A percentile compares a stretch with the other conserved stretches of the same genome.
phyloP scores from a whole-genome alignment of 2,888 invertebrate genomes.

The Acronicta aceris region DNA sequence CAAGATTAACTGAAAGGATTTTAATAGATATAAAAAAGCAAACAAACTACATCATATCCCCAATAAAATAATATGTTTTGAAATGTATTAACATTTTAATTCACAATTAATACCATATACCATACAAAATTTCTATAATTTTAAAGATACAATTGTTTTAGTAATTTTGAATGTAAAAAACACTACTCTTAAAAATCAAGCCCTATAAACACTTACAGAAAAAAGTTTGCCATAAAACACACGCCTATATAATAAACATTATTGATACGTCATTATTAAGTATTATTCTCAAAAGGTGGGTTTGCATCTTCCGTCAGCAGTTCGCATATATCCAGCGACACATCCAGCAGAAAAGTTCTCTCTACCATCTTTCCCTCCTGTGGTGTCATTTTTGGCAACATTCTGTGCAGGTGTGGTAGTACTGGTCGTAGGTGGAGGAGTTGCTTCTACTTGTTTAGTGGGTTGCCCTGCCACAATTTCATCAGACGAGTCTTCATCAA shows the following conservation, averaged over 20 bases:
- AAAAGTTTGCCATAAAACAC: not conserved
- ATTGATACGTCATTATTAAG: constrained; percentile 7
- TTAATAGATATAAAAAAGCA: no score
- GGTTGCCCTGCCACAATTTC: not conserved
- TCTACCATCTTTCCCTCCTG: constrained; percentile 55
- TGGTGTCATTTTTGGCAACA: constrained; percentile 9
- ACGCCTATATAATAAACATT: not conserved
- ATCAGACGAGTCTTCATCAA: constrained; percentile 21
- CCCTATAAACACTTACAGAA: not conserved
- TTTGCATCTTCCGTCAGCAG: constrained; percentile 79
- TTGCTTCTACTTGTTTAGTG: constrained; percentile 7
- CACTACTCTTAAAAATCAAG: constrained; percentile 1
- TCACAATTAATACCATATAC: not conserved
- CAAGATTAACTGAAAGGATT: no score
- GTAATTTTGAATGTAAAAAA: not conserved
- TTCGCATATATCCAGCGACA: constrained; percentile 70
- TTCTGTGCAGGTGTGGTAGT: constrained; percentile 14
- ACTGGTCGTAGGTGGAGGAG: constrained; percentile 7
- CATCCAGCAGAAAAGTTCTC: constrained; percentile 76
- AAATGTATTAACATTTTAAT: not conserved
- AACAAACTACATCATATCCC: no score
- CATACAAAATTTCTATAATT: constrained; percentile 1
- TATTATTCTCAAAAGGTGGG: constrained; percentile 56
- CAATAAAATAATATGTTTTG: not conserved
- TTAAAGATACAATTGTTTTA: not conserved